Conservation (phyloP, 2,888 invertebrate species). For the Nebria salina region DNA sequence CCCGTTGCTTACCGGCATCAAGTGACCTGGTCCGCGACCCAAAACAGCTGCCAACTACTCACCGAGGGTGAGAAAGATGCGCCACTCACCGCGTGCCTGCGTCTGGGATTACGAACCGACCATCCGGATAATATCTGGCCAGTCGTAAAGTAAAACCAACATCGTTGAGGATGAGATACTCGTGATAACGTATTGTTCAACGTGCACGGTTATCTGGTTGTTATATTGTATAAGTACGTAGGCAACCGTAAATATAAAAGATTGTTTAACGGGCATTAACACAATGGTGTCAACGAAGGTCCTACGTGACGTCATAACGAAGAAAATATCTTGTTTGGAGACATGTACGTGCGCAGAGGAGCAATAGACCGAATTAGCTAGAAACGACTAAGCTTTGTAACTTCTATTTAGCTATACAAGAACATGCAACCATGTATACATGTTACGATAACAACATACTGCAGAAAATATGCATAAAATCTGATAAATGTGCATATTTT, state of each 20-base stretch:
- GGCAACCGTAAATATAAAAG: background rate
- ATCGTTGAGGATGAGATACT: conserved; percentile 28
- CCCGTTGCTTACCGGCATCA: conserved; percentile 56
- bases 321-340: too few relatives aligned
- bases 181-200: conserved; percentile 41
- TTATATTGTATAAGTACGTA: conserved; percentile 4
- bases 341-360: too few relatives aligned
- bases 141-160: conserved; percentile 45
- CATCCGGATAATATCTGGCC: conserved; percentile 41
- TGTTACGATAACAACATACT: too few relatives aligned
- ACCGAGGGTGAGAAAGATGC: background rate
- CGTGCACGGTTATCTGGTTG: conserved; percentile 2
- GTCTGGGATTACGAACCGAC: conserved; percentile 30
- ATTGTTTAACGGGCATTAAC: background rate
- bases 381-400: too few relatives aligned
- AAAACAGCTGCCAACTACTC: conserved; percentile 51
- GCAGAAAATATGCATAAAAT: too few relatives aligned
- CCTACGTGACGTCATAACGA: background rate
- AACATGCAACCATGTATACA: too few relatives aligned
- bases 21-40: conserved; percentile 49
- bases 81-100: background rate
- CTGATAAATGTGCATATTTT: too few relatives aligned
- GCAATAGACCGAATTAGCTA: too few relatives aligned
- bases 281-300: background rate
- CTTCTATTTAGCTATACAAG: too few relatives aligned